These are phyloP conservation scores for Choloepus didactylus DNA, from an alignment of 2,797 vertebrate species.

Conservation along the genomic window DNA sequence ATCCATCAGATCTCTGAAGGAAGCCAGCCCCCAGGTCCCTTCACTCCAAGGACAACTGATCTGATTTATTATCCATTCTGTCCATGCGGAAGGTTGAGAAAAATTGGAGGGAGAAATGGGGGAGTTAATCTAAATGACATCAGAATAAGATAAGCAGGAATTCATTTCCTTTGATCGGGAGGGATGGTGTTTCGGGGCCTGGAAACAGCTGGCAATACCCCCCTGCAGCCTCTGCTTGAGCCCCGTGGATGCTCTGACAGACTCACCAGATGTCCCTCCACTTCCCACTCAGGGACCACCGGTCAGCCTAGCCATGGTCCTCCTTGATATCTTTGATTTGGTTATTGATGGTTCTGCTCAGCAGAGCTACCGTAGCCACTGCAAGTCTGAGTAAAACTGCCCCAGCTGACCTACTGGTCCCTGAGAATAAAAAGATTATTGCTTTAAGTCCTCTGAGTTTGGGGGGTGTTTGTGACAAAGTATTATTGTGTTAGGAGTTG, in stretches of 20 bases:
- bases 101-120: neutral
- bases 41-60: conserved; percentile 10
- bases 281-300: neutral
- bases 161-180: neutral
- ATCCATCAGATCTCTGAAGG: neutral
- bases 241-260: neutral
- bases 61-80: conserved; percentile 51
- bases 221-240: neutral
- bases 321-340: neutral
- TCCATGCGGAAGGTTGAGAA: neutral
- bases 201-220: neutral
- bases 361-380: neutral
- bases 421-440: neutral
- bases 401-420: neutral
- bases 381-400: neutral
- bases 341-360: neutral
- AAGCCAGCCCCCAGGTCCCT: neutral
- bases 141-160: neutral
- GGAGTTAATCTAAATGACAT: neutral
- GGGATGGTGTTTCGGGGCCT: neutral
- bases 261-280: neutral
- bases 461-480: neutral
- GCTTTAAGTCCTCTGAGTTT: neutral
- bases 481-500: neutral
- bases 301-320: neutral